Evolutionary conservation across 2,888 invertebrate genomes (phyloP), one percentile per base, ranked within the genome.

Genomic region (Lordiphosa fenestrarum): DNA sequence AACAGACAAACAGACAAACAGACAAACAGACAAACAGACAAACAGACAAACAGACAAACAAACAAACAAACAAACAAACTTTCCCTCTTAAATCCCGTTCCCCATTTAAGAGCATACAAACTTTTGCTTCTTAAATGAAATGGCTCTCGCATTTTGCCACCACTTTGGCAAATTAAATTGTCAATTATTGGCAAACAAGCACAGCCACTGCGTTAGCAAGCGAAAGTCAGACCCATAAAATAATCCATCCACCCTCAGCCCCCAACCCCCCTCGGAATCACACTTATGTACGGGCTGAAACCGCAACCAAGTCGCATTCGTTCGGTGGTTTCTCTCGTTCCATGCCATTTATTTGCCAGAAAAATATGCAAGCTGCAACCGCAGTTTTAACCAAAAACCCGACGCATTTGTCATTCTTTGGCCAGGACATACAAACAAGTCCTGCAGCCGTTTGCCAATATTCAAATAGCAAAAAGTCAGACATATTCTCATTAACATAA

Each of bases 381-480:
- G 57, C 77, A 84, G 53, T 61, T 65, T 83, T 71, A 72, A 70
- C 80, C 77, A 75, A 30, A 70, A 47, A 47, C 55, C 68, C 76
- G 63, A 68, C 59, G 68, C 82, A 84, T 85, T 80, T 85, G 78
- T 83, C 70, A 69, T 81, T 65, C 68, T 72, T 66, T 59, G 77
- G 35, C 47, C 44, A 61, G 56, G 46, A 53, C 39, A 58, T 54
- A 53, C 47, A 41, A 44, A 42, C 54, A 47, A 37, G 62, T 70
- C 54, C 73, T 52, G 61, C 56, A 49, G 54, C 67, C 78, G 69
- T 73, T 75, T 82, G 80, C 83, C 81, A 81, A 81, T 86, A 83
- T 80, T 84, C 85, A 85, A 86, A 86, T 78, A 81, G 71, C 86
- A 86, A 85, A 86, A 86, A 86, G 86, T 86, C 87, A 86, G 84